Percentiles rank a stretch among this genome's conserved stretches.
Conservation (phyloP, 2,797 vertebrate genomes). For the Ambastaia sidthimunki region DNA sequence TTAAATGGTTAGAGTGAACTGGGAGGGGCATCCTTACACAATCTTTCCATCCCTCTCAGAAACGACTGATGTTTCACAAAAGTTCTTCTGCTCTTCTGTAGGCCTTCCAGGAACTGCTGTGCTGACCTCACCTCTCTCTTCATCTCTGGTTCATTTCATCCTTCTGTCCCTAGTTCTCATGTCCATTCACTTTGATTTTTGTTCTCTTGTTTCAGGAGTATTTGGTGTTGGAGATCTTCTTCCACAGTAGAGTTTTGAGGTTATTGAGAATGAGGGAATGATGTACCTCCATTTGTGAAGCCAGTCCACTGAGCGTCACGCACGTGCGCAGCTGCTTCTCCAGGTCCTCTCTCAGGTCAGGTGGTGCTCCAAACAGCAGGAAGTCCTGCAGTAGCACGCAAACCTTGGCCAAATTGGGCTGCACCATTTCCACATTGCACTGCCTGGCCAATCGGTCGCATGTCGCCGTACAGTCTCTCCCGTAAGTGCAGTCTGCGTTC, state of each 20-base stretch:
- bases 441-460: constrained; percentile 92
- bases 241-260: constrained; percentile 95
- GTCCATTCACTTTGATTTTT: background rate
- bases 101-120: constrained; percentile 1
- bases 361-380: constrained; percentile 87
- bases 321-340: constrained; percentile 92
- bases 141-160: background rate
- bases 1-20: too few species aligned
- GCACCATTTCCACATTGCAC: constrained; percentile 90
- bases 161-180: background rate
- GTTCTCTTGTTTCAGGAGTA: constrained; percentile 81
- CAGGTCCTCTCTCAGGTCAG: constrained; percentile 85
- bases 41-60: background rate
- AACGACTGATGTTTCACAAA: background rate
- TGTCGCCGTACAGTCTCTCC: constrained; percentile 87
- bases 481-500: constrained; percentile 91
- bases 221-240: constrained; percentile 93
- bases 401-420: constrained; percentile 95
- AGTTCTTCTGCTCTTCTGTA: constrained; percentile 12
- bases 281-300: constrained; percentile 96
- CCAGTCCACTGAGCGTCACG: constrained; percentile 90
- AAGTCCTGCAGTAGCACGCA: constrained; percentile 89
- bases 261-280: constrained; percentile 95
- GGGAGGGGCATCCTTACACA: too few species aligned
- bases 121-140: background rate